Conservation (phyloP, 2,888 invertebrate species). For the Mycogona germanica region DNA sequence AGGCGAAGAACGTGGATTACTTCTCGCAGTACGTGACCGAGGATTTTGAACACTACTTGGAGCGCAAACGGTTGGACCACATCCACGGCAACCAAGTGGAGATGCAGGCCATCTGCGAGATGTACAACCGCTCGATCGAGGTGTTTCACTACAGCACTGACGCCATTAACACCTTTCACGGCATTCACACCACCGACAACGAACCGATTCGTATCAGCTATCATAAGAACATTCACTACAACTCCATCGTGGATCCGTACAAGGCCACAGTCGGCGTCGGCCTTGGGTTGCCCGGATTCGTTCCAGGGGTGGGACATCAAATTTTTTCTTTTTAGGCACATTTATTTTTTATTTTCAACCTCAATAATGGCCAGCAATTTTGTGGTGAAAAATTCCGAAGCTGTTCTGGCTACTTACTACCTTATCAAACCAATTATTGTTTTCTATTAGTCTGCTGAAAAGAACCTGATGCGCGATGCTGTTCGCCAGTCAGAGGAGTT, state of each 20-base stretch:
- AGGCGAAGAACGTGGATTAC: slow-evolving; percentile 74
- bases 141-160: slow-evolving; percentile 66
- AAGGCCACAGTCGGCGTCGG: slow-evolving; percentile 68
- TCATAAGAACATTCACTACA: slow-evolving; percentile 75
- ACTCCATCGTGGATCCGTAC: slow-evolving; percentile 73
- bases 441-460: slow-evolving; percentile 44
- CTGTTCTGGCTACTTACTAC: background rate
- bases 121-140: slow-evolving; percentile 76
- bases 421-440: background rate
- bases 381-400: background rate
- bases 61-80: slow-evolving; percentile 60
- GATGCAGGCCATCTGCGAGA: slow-evolving; percentile 80
- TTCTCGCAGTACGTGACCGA: slow-evolving; percentile 81
- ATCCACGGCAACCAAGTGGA: slow-evolving; percentile 85
- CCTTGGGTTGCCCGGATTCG: slow-evolving; percentile 65
- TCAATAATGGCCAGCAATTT: no score
- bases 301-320: slow-evolving; percentile 44
- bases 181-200: slow-evolving; percentile 58
- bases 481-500: slow-evolving; percentile 61
- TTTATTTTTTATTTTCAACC: background rate
- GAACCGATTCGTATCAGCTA: slow-evolving; percentile 73
- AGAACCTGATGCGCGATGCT: slow-evolving; percentile 57
- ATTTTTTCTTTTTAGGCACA: background rate
- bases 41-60: slow-evolving; percentile 69
- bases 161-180: slow-evolving; percentile 77